Conservation (phyloP, 2,888 invertebrate genomes). For the Muschampia staudingeri region DNA sequence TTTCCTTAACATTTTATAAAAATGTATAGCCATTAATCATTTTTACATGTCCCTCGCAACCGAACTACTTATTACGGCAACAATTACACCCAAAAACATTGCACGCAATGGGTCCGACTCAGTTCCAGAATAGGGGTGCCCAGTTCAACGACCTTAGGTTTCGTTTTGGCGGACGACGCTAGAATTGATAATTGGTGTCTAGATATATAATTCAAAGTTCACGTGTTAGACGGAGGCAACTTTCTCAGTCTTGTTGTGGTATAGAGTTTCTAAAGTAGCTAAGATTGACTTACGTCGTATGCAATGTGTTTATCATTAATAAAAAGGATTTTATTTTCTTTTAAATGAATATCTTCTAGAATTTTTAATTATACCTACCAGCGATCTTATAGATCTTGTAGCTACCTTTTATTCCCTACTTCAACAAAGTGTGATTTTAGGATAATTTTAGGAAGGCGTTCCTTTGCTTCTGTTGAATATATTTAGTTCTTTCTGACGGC, state of each 20-base stretch:
- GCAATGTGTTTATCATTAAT: background rate
- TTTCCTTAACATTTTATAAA: background rate
- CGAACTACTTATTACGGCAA: conserved; percentile 26
- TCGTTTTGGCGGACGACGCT: conserved; percentile 72
- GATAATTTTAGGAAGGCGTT: no score
- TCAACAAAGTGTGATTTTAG: no score
- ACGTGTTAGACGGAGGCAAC: conserved; percentile 43
- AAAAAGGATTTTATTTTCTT: background rate
- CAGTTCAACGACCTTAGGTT: conserved; percentile 78
- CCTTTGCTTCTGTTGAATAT: no score
- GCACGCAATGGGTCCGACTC: conserved; percentile 15
- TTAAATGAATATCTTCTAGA: no score
- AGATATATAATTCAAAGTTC: conserved; percentile 72
- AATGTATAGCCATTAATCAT: background rate
- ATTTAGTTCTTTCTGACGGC: no score
- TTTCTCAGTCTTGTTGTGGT: conserved; percentile 42
- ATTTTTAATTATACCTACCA: no score
- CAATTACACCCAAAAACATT: conserved; percentile 22
- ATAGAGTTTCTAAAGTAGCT: conserved; percentile 17
- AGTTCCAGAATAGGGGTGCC: conserved; percentile 76
- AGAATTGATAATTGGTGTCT: conserved; percentile 74
- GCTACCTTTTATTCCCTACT: no score
- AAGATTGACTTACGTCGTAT: conserved; percentile 39
- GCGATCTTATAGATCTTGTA: no score
- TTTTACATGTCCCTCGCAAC: conserved; percentile 4